phyloP scores from a whole-genome alignment of 2,797 vertebrate genomes.

The Vultur gryphus region DNA sequence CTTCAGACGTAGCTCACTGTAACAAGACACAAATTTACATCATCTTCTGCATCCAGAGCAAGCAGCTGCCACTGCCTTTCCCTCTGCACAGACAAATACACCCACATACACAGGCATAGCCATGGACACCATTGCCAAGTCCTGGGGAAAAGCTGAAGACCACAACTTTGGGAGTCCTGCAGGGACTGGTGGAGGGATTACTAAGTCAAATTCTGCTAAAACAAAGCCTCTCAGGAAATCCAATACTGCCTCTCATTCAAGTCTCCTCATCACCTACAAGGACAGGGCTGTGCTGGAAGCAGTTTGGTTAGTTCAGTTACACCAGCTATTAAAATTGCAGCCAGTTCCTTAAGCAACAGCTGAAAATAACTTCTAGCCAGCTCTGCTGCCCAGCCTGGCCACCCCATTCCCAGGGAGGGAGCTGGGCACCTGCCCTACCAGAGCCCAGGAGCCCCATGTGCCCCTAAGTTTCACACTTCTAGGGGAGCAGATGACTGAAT shows the following conservation, averaged over 20 bases:
- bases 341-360: not conserved
- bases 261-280: not conserved
- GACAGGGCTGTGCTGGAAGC: not conserved
- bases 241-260: not conserved
- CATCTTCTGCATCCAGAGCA: not conserved
- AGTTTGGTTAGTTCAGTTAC: not conserved
- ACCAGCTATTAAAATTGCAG: not conserved
- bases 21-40: not conserved
- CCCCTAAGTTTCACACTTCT: not conserved
- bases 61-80: not conserved
- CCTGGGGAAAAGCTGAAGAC: not conserved
- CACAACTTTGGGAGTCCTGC: not conserved
- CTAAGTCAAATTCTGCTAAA: not conserved
- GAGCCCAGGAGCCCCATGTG: rapidly evolving
- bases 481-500: not conserved
- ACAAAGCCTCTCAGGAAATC: not conserved
- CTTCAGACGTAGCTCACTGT: not conserved
- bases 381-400: not conserved
- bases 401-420: not conserved
- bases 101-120: not conserved
- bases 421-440: not conserved
- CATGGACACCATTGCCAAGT: not conserved
- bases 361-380: not conserved
- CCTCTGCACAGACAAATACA: not conserved
- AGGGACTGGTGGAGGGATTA: not conserved